Conservation (phyloP, 2,113 vertebrate species). For the Oryctolagus cuniculus region DNA sequence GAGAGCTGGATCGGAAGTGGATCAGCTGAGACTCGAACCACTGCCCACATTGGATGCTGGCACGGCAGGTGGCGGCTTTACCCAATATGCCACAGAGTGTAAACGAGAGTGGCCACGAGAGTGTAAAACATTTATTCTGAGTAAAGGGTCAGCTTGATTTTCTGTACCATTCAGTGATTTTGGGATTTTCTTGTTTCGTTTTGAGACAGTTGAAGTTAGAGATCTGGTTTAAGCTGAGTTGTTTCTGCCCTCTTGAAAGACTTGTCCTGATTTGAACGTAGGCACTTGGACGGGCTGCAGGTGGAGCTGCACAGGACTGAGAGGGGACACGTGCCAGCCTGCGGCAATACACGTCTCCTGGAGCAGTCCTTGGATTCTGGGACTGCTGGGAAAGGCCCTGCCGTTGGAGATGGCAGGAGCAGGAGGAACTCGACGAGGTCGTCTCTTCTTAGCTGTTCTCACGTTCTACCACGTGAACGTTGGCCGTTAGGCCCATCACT, state of each 20-base stretch:
- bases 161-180: neutral
- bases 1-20: too few relatives aligned
- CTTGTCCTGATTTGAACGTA: neutral
- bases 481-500: neutral
- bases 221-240: slow-evolving; percentile 10
- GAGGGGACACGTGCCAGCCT: slow-evolving; percentile 56
- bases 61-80: too few relatives aligned
- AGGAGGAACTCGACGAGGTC: slow-evolving; percentile 11
- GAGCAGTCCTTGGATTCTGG: slow-evolving; percentile 10
- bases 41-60: too few relatives aligned
- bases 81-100: too few relatives aligned
- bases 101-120: too few relatives aligned
- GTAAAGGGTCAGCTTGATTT: slow-evolving; percentile 34
- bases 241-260: neutral
- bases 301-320: neutral
- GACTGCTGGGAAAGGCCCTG: slow-evolving; percentile 60
- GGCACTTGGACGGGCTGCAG: slow-evolving; percentile 53
- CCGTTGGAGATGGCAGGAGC: slow-evolving; percentile 63
- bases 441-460: neutral
- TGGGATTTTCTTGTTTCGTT: neutral
- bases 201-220: neutral
- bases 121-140: neutral
- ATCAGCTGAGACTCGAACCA: too few relatives aligned
- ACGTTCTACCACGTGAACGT: slow-evolving; percentile 3
- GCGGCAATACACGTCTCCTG: neutral